phyloP scores from a whole-genome alignment of 2,888 invertebrate species.

The Perdita meconis region DNA sequence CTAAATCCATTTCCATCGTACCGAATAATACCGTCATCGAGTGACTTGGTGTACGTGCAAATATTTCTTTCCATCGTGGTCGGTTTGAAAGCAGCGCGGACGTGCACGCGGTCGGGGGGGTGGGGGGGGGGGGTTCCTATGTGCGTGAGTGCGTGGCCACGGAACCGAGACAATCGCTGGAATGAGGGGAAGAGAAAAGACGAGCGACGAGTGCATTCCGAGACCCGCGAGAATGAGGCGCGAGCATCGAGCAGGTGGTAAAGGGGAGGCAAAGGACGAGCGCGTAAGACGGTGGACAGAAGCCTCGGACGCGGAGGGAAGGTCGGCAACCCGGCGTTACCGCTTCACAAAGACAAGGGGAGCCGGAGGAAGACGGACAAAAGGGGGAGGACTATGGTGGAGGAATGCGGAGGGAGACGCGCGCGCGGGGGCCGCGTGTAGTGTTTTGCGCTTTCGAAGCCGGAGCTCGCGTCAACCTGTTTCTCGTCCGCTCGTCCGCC shows the following conservation, averaged over 20 bases:
- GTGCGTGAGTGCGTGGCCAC: slow-evolving; percentile 34
- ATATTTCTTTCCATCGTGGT: slow-evolving; percentile 52
- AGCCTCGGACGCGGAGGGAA: slow-evolving; percentile 51
- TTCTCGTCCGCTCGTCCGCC: slow-evolving; percentile 46
- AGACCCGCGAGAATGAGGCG: slow-evolving; percentile 68
- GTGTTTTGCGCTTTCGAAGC: slow-evolving; percentile 66
- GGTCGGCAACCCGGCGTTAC: slow-evolving; percentile 57
- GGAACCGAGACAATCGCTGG: slow-evolving; percentile 59
- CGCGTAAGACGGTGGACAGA: slow-evolving; percentile 52
- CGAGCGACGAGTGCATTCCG: slow-evolving; percentile 63
- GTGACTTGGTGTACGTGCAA: slow-evolving; percentile 44
- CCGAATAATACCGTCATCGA: slow-evolving; percentile 54
- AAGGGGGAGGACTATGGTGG: slow-evolving; percentile 41
- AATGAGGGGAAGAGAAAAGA: slow-evolving; percentile 58
- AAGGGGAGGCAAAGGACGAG: slow-evolving; percentile 60
- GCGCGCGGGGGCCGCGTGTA: slow-evolving; percentile 35
- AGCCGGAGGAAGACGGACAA: slow-evolving; percentile 43
- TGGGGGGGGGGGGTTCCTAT: too few relatives aligned
- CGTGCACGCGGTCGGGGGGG: slow-evolving; percentile 22
- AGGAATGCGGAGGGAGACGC: slow-evolving; percentile 52
- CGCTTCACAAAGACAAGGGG: slow-evolving; percentile 55
- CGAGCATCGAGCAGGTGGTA: slow-evolving; percentile 65
- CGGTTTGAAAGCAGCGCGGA: slow-evolving; percentile 10
- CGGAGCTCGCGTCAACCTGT: slow-evolving; percentile 64
- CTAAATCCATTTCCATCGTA: slow-evolving; percentile 7